Evolutionary conservation across 2,113 vertebrate genomes (phyloP).

Genomic region (Suricata suricatta): DNA sequence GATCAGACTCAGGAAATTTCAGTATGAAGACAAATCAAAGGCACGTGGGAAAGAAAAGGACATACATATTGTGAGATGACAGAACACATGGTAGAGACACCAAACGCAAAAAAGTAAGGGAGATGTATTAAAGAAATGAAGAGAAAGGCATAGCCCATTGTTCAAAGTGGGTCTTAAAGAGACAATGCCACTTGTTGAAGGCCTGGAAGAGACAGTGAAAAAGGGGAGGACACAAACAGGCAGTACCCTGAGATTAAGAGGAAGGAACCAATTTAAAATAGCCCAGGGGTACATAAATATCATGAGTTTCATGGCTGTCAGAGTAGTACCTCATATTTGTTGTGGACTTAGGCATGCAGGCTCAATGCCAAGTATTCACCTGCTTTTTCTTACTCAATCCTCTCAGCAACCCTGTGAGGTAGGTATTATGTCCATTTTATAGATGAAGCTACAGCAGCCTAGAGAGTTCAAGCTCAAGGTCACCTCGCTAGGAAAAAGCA

Average conservation of each 20-base stretch:
- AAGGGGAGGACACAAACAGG: background rate
- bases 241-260: background rate
- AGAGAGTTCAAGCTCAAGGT: background rate
- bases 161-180: background rate
- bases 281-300: background rate
- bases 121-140: background rate
- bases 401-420: background rate
- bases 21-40: background rate
- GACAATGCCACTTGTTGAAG: background rate
- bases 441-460: background rate
- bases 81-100: background rate
- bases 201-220: background rate
- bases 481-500: background rate
- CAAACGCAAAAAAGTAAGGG: background rate
- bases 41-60: background rate
- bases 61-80: background rate
- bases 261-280: background rate
- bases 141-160: background rate
- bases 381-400: background rate
- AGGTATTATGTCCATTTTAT: background rate
- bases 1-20: constrained; percentile 1
- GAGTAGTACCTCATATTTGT: background rate
- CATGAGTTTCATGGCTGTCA: background rate
- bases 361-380: background rate
- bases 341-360: background rate